Evolutionary conservation across 1,140 invertebrate genomes (phyloP).

Genomic region (Zaprionus kolodkinae): DNA sequence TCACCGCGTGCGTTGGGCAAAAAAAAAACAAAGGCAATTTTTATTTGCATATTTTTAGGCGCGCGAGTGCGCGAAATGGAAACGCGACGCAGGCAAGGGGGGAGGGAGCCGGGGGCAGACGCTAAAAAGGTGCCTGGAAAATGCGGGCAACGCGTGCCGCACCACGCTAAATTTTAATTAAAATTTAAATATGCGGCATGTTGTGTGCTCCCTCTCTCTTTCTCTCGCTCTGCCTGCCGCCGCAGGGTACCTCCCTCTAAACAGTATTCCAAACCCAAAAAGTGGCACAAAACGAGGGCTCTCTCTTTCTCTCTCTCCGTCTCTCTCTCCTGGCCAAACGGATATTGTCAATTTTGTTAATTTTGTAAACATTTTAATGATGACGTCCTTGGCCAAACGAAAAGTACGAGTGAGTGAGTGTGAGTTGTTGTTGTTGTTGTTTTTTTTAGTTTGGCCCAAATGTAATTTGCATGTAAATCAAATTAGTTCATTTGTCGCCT

Average conservation of each 20-base stretch:
- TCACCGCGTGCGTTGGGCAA: not conserved
- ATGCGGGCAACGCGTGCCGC: conserved; percentile 25
- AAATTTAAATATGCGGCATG: conserved; percentile 77
- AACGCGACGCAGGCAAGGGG: conserved; percentile 26
- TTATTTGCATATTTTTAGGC: conserved; percentile 78
- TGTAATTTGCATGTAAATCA: conserved; percentile 76
- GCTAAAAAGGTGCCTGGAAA: not conserved
- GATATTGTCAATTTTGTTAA: conserved; percentile 75
- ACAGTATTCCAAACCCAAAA: conserved; percentile 27
- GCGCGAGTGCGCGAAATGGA: conserved; percentile 63
- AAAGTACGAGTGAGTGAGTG: too few species aligned
- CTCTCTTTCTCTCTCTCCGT: too few species aligned
- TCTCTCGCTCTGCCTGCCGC: conserved; percentile 32
- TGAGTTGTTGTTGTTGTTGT: not conserved
- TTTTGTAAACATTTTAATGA: conserved; percentile 72
- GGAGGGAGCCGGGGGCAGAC: not conserved
- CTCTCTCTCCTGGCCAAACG: conserved; percentile 16
- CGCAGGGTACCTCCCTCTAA: not conserved
- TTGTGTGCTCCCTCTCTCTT: conserved; percentile 24
- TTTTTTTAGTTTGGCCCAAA: conserved; percentile 52
- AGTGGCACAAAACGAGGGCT: conserved; percentile 41
- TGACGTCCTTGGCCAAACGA: conserved; percentile 6
- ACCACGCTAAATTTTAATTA: conserved; percentile 71
- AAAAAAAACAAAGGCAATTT: conserved; percentile 47
- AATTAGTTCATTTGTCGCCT: conserved; percentile 61